These are phyloP conservation scores for Ormyrus labotus DNA, from an alignment of 2,888 invertebrate species.

Conservation along the genomic window DNA sequence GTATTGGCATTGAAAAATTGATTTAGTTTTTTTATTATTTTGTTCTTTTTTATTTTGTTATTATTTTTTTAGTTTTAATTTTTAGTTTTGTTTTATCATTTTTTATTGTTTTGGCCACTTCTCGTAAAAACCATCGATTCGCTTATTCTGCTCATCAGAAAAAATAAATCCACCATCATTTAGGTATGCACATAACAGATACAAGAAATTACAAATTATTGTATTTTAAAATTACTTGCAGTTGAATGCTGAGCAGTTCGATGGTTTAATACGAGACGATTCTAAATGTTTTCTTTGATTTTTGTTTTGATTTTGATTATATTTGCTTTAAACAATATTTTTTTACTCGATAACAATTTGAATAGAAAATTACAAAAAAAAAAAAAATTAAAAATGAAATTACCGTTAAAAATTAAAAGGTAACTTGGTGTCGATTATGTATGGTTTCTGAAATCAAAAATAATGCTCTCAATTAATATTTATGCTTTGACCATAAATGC, in stretches of 20 bases:
- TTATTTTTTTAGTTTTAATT: conserved; percentile 19
- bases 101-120: conserved; percentile 43
- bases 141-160: conserved; percentile 10
- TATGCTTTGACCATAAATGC: too few relatives aligned
- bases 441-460: too few relatives aligned
- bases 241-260: conserved; percentile 22
- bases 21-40: conserved; percentile 47
- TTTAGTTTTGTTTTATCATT: conserved; percentile 23
- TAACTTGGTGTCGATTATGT: too few relatives aligned
- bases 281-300: conserved; percentile 41
- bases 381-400: conserved; percentile 48
- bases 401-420: too few relatives aligned
- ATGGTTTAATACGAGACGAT: conserved; percentile 47
- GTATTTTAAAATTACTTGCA: conserved; percentile 29
- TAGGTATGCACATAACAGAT: conserved; percentile 13
- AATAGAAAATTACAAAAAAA: conserved; percentile 56
- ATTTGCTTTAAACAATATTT: conserved; percentile 55
- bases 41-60: conserved; percentile 6
- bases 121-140: conserved; percentile 36
- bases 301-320: conserved; percentile 37
- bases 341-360: conserved; percentile 58
- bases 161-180: conserved; percentile 23
- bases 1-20: conserved; percentile 23
- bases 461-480: too few relatives aligned
- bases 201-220: conserved; percentile 4